These are phyloP conservation scores for Polypedilum pembai DNA, from an alignment of 1,140 invertebrate species.

Conservation along the genomic window DNA sequence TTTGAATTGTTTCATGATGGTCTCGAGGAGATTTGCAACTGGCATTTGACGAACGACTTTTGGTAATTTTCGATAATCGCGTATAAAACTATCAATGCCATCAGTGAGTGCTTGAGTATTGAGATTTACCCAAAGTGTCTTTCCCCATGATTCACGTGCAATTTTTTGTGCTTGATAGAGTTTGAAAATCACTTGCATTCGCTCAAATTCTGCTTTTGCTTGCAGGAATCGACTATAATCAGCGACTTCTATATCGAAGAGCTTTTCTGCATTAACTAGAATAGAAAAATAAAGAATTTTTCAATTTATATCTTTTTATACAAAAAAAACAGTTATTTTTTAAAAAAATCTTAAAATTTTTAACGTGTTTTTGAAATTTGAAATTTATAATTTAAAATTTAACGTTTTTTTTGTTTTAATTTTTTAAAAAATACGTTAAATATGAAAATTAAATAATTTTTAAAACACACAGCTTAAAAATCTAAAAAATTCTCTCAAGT, in stretches of 20 bases:
- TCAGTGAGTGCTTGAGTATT: conserved; percentile 75
- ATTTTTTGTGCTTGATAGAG: conserved; percentile 71
- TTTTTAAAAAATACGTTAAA: too few relatives aligned
- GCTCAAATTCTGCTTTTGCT: conserved; percentile 63
- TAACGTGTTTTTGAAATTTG: too few relatives aligned
- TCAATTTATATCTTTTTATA: too few relatives aligned
- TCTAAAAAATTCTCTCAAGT: too few relatives aligned
- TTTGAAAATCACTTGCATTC: conserved; percentile 63
- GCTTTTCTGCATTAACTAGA: conserved; percentile 60
- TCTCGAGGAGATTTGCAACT: conserved; percentile 60
- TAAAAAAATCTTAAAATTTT: too few relatives aligned
- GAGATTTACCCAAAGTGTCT: conserved; percentile 78
- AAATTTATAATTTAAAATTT: too few relatives aligned
- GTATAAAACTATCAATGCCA: conserved; percentile 77
- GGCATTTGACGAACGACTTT: conserved; percentile 49
- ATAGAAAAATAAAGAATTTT: background rate
- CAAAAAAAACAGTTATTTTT: too few relatives aligned
- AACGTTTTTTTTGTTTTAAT: too few relatives aligned
- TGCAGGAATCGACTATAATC: conserved; percentile 69
- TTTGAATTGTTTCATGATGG: conserved; percentile 81
- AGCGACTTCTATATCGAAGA: conserved; percentile 76
- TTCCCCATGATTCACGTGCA: conserved; percentile 69
- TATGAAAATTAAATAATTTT: too few relatives aligned
- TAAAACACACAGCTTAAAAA: too few relatives aligned
- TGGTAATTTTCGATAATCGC: conserved; percentile 58